Evolutionary conservation across 2,888 invertebrate species (phyloP).

Genomic region (Agrotis segetum): DNA sequence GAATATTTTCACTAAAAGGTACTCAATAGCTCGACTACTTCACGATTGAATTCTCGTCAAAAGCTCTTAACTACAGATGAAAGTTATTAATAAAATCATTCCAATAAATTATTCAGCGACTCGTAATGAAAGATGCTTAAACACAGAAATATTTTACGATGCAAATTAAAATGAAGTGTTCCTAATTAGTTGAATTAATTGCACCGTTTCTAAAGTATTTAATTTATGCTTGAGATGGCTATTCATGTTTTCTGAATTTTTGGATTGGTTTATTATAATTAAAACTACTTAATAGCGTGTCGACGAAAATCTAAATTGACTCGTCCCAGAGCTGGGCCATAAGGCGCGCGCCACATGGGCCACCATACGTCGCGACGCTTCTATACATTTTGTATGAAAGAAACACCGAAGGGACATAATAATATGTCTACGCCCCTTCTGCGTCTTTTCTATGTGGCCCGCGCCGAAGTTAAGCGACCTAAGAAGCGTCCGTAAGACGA

Average conservation of each 20-base stretch:
- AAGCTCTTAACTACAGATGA: conserved; percentile 25
- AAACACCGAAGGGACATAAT: too few species aligned
- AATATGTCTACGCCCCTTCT: too few species aligned
- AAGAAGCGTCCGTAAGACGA: too few species aligned
- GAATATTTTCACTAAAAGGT: not conserved
- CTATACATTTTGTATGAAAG: too few species aligned
- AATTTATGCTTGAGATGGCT: conserved; percentile 5
- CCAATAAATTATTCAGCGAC: conserved; percentile 34
- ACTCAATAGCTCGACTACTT: conserved; percentile 12
- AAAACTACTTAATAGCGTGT: too few species aligned
- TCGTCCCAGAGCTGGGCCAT: too few species aligned
- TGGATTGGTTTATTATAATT: not conserved
- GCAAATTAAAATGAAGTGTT: conserved; percentile 23
- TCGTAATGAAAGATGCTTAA: conserved; percentile 23
- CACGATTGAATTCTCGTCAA: conserved; percentile 36
- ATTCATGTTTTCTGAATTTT: conserved; percentile 4
- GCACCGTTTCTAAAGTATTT: conserved; percentile 33
- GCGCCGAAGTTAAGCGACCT: too few species aligned
- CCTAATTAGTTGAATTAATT: conserved; percentile 32
- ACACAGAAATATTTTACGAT: conserved; percentile 25
- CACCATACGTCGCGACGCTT: too few species aligned
- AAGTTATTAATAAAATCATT: conserved; percentile 23
- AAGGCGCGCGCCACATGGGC: too few species aligned
- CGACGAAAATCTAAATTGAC: too few species aligned
- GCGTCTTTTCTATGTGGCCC: too few species aligned